Percentiles rank a stretch among this genome's conserved stretches.
These are phyloP conservation scores for Rhegmatorhina hoffmannsi DNA, from an alignment of 2,113 vertebrate genomes.

Conservation along the genomic window DNA sequence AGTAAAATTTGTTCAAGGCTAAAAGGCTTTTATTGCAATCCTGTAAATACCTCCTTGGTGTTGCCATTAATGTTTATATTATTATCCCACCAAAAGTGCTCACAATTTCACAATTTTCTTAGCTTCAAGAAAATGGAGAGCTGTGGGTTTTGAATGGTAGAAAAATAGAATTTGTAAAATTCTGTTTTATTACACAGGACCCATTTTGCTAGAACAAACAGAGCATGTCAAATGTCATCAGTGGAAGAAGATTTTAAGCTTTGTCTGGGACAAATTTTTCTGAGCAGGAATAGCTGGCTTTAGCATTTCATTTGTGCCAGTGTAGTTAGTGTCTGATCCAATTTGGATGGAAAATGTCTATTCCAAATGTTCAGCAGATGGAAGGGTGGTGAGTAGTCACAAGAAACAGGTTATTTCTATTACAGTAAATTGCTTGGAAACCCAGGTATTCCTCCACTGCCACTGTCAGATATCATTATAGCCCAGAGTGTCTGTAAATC, in stretches of 20 bases:
- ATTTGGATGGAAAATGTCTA: neutral
- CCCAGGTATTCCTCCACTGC: neutral
- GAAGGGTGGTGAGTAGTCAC: constrained; percentile 24
- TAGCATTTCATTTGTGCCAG: neutral
- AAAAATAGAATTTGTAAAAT: neutral
- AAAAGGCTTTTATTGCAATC: neutral
- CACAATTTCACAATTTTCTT: neutral
- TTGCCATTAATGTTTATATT: neutral
- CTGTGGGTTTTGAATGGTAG: neutral
- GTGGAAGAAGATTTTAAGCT: neutral
- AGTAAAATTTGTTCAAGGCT: neutral
- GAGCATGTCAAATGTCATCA: neutral
- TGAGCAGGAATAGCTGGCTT: neutral
- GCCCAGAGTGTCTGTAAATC: neutral
- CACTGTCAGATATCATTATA: neutral
- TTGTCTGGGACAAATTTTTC: neutral
- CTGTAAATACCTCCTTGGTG: neutral
- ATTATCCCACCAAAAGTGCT: neutral
- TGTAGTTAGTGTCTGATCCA: neutral
- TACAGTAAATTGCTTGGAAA: constrained; percentile 27
- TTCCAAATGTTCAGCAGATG: constrained; percentile 39
- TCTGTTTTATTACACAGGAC: neutral
- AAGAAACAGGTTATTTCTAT: constrained; percentile 42
- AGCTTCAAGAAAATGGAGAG: neutral
- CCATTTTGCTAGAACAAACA: neutral